phyloP scores from a whole-genome alignment of 2,888 invertebrate species.

The Drymonia ruficornis region DNA sequence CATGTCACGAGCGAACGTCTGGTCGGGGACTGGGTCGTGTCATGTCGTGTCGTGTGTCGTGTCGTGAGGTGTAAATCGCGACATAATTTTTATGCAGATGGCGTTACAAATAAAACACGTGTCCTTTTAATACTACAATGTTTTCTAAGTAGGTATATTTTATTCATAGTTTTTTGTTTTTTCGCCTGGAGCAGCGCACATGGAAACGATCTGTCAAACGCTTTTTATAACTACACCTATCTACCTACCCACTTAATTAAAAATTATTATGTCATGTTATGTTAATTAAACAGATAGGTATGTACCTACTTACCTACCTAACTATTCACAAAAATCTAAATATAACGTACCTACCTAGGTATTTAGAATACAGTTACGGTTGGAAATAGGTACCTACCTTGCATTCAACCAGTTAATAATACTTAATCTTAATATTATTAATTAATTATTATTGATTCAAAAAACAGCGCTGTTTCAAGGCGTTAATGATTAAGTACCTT shows the following conservation, averaged over 20 bases:
- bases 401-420: not conserved
- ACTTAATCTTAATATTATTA: not conserved
- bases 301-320: no score
- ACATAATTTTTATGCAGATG: not conserved
- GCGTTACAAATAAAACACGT: conserved; percentile 3
- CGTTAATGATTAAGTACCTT: not conserved
- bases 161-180: conserved; percentile 7
- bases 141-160: conserved; percentile 8
- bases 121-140: conserved; percentile 8
- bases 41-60: not conserved
- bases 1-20: no score
- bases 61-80: not conserved
- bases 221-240: no score
- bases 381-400: no score
- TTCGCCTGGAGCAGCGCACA: conserved; percentile 3
- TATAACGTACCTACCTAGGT: no score
- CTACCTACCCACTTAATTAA: not conserved
- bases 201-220: not conserved
- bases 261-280: no score
- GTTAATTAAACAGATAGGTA: not conserved
- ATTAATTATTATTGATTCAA: not conserved
- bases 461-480: conserved; percentile 1
- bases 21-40: no score
- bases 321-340: no score
- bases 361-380: no score